These are phyloP conservation scores for Rosalia funebris DNA, from an alignment of 2,888 invertebrate genomes.

Conservation along the genomic window DNA sequence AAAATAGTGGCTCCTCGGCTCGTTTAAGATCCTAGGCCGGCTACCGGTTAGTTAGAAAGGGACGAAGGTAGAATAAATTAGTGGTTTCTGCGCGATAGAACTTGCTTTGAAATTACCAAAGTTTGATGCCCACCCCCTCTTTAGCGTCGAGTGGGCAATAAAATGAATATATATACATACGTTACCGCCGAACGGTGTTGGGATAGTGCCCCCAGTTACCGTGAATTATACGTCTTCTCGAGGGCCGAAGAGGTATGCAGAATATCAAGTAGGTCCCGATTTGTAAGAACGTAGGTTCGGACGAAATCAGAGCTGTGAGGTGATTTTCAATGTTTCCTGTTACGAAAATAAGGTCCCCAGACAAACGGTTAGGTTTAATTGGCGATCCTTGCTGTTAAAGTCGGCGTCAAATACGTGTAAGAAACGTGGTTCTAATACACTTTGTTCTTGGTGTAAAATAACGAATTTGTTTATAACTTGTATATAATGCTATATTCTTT, in stretches of 20 bases:
- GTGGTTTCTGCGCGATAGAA: slow-evolving; percentile 30
- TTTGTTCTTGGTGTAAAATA: too few species aligned
- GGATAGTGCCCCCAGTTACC: neutral
- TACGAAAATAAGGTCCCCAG: neutral
- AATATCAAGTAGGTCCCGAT: slow-evolving; percentile 13
- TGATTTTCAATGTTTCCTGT: slow-evolving; percentile 7
- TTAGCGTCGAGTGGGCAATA: slow-evolving; percentile 31
- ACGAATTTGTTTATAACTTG: too few species aligned
- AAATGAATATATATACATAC: slow-evolving; percentile 34
- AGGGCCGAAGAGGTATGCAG: slow-evolving; percentile 7
- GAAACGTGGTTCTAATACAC: too few species aligned
- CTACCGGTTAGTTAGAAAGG: slow-evolving; percentile 13
- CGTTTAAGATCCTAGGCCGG: slow-evolving; percentile 12
- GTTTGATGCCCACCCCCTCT: slow-evolving; percentile 31
- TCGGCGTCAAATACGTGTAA: too few species aligned
- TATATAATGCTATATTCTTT: too few species aligned
- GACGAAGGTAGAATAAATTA: slow-evolving; percentile 31
- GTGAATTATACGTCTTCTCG: slow-evolving; percentile 13
- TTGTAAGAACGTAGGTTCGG: slow-evolving; percentile 16
- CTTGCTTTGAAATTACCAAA: slow-evolving; percentile 31
- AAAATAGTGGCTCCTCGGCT: slow-evolving; percentile 13
- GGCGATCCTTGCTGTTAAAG: too few species aligned
- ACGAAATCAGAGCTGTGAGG: slow-evolving; percentile 6
- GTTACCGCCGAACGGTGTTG: slow-evolving; percentile 19
- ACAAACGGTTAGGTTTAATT: neutral